These are phyloP conservation scores for Drosophila guanche DNA, from an alignment of 1,140 invertebrate species.

Conservation along the genomic window DNA sequence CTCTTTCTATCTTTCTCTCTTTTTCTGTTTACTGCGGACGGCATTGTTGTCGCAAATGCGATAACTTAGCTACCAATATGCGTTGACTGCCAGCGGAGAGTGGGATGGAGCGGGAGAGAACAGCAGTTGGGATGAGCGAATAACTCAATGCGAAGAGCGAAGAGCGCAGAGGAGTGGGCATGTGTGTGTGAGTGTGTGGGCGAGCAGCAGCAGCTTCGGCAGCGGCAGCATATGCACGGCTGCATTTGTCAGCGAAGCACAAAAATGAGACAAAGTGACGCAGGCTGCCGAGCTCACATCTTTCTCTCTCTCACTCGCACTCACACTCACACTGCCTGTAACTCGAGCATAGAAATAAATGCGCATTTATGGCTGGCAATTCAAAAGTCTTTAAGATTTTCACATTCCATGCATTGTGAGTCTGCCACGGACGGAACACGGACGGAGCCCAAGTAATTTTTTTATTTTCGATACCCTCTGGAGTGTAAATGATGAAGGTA, in stretches of 20 bases:
- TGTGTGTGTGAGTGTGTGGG: constrained; percentile 43
- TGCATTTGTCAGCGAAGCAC: constrained; percentile 81
- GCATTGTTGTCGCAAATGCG: constrained; percentile 82
- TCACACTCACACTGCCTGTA: constrained; percentile 29
- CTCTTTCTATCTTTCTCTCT: no score
- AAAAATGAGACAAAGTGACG: constrained; percentile 82
- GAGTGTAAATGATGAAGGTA: not conserved
- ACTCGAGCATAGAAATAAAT: constrained; percentile 82
- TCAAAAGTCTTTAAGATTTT: constrained; percentile 82
- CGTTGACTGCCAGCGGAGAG: constrained; percentile 66
- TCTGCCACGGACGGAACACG: constrained; percentile 65
- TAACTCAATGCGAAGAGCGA: constrained; percentile 16
- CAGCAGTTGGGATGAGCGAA: constrained; percentile 19
- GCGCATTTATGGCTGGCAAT: constrained; percentile 80
- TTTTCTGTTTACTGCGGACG: constrained; percentile 22
- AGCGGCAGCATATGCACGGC: constrained; percentile 71
- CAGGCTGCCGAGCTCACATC: constrained; percentile 44
- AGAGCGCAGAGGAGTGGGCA: constrained; percentile 1
- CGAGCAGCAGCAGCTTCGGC: constrained; percentile 3
- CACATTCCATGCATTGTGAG: constrained; percentile 78
- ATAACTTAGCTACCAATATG: constrained; percentile 82
- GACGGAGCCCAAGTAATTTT: constrained; percentile 58
- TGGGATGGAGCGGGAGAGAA: not conserved
- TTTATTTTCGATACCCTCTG: constrained; percentile 44
- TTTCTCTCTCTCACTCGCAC: constrained; percentile 24